Evolutionary conservation across 1,140 invertebrate species (phyloP), one percentile per base, ranked within the genome.

Genomic region (Schlechtendalia chinensis): DNA sequence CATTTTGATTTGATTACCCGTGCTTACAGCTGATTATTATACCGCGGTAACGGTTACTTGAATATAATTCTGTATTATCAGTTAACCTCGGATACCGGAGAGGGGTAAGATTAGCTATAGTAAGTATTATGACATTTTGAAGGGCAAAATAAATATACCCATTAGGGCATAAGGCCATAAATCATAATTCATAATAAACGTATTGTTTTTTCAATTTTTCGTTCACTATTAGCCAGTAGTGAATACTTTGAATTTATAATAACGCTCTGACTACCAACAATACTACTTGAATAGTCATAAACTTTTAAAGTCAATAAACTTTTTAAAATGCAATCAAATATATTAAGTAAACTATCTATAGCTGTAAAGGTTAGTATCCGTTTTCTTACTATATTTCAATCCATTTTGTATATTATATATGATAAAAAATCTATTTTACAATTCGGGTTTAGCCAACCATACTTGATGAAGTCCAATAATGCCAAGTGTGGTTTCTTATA

Each of bases 311-410:
- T n/a, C n/a, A n/a, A 45, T n/a, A 3, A 39, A 67, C 16, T 54
- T 47, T 50, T 77, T 39, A 85, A 82, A 80, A 88, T 88, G 87
- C 87, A 87, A 83, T 85, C 85, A 27, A 87, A 84, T 71, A 71
- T 87, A 47, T 86, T 85, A 84, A 87, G 83, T 81, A 83, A 86
- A 29, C 83, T 87, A 75, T 85, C 86, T 24, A 84, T 83, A 53
- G 84, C 85, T 74, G 81, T 87, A 65, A 87, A 85, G 84, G 87
- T 87, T 83, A 86, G 84, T 82, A 11, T 65, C 32, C 14, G 14
- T 80, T 82, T 54, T 22, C 39, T 47, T 4, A 39, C 8, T 39
- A 4, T 39, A 39, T 39, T 39, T 8, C 3, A 39, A 39, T 39
- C 8, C 47, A 12, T 50, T 8, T 12, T 50, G 11, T 14, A 50